Evolutionary conservation across 2,113 vertebrate species (phyloP).

Genomic region (Pao palembangensis): DNA sequence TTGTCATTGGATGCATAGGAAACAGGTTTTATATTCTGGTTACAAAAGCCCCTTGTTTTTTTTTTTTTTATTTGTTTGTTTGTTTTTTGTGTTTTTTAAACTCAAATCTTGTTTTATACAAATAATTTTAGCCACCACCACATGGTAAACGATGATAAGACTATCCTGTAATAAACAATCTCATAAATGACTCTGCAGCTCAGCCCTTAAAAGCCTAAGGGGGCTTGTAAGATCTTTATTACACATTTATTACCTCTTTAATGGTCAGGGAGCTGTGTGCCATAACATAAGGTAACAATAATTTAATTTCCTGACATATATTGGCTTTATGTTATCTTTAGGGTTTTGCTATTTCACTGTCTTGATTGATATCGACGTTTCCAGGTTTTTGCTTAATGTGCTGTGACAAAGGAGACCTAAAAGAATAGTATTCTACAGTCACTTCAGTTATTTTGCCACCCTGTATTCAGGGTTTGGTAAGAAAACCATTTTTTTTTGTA

Average conservation of each 20-base stretch:
- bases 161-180: constrained; percentile 72
- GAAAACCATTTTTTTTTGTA: constrained; percentile 68
- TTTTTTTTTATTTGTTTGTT: too few relatives aligned
- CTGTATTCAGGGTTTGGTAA: constrained; percentile 54
- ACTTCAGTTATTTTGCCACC: constrained; percentile 65
- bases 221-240: constrained; percentile 73
- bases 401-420: constrained; percentile 35
- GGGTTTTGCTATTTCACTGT: constrained; percentile 54
- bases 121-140: constrained; percentile 56
- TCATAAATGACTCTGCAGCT: constrained; percentile 71
- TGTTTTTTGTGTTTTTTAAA: too few relatives aligned
- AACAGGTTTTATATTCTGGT: constrained; percentile 28
- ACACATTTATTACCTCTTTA: constrained; percentile 76
- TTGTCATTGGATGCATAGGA: constrained; percentile 35
- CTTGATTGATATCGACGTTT: constrained; percentile 44
- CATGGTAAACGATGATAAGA: constrained; percentile 69
- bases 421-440: constrained; percentile 28
- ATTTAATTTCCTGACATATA: constrained; percentile 64
- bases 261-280: constrained; percentile 59
- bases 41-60: constrained; percentile 18
- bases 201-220: constrained; percentile 60
- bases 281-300: constrained; percentile 61
- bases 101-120: constrained; percentile 33
- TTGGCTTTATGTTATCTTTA: constrained; percentile 54
- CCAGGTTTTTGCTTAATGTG: constrained; percentile 15